phyloP scores from a whole-genome alignment of 35 echinoderm and acorn worm genomes.

The Apostichopus californicus region DNA sequence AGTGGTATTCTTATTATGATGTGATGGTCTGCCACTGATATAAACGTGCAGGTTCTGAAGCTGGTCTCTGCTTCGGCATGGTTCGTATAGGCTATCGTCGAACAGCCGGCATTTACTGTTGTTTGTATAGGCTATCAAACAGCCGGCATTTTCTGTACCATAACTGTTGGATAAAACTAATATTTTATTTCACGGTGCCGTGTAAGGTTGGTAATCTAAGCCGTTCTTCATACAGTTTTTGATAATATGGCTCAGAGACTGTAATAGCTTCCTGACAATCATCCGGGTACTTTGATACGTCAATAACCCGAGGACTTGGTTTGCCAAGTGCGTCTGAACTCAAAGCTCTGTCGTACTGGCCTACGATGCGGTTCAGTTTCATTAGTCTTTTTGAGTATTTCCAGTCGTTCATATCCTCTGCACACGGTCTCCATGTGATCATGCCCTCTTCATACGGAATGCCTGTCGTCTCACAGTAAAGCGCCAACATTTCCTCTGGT shows the following conservation, averaged over 20 bases:
- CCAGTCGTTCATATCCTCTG: conserved; percentile 20
- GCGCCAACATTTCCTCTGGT: conserved; percentile 54
- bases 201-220: not conserved
- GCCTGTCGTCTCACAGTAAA: conserved; percentile 71
- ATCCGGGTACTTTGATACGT: conserved; percentile 10
- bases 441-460: conserved; percentile 56
- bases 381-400: conserved; percentile 35
- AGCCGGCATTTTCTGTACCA: too few species aligned
- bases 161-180: too few species aligned
- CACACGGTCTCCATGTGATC: conserved; percentile 26
- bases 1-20: too few species aligned
- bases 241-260: conserved; percentile 22
- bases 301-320: conserved; percentile 2
- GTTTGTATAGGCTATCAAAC: too few species aligned
- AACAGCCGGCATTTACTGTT: too few species aligned
- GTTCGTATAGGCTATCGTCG: too few species aligned
- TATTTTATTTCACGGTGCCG: too few species aligned
- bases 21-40: too few species aligned
- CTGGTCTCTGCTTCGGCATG: too few species aligned
- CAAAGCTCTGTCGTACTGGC: conserved; percentile 48
- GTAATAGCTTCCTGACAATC: conserved; percentile 31
- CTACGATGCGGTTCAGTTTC: not conserved
- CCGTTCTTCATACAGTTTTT: conserved; percentile 3
- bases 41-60: too few species aligned
- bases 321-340: conserved; percentile 14